Evolutionary conservation across 2,888 invertebrate genomes (phyloP), one percentile per base, ranked within the genome.

Genomic region (Drosophila paucipuncta): DNA sequence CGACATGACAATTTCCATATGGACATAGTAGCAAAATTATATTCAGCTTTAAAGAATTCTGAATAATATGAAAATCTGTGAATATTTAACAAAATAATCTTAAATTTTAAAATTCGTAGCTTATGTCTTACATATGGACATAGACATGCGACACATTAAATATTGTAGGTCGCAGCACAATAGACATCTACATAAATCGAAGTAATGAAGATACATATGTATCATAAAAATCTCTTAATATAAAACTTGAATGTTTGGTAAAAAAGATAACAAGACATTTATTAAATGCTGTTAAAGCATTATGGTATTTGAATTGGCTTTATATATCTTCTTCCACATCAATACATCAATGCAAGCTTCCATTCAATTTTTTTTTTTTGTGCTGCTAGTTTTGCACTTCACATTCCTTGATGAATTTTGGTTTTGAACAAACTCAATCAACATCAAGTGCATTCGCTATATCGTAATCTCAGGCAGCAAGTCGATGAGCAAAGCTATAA

Each of bases 401-500:
- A 57, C 73, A 77, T 81, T 66, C 57, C 37, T 31, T 10, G 28
- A 35, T 13, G 0, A 43, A 50, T 50, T 9, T 61, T 31, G 52
- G 49, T 77, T 69, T 68, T 68, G 55, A 59, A 59, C 69, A 67
- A 55, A 63, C 76, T 76, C 59, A 58, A 53, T 65, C 60, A 50
- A 66, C 72, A 71, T 78, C 75, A 83, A 81, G 78, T 80, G 85
- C 81, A 89, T 58, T 80, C 33, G 58, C 35, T 61, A 53, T 85
- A 88, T 73, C 89, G 85, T 81, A 85, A 88, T 85, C 65, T 65
- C 25, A 22, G 43, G 25, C 11, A 41, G 28, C 37, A 28, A 55
- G 30, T 28, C 59, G 55, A 70, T 71, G 69, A 64, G 69, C 68
- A 53, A 73, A 73, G 68, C 62, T 37, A 43, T 43, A 60, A 67